phyloP scores from a whole-genome alignment of 30 jellyfish, hydroid and myxozoan genomes.

The Aurelia sp. region DNA sequence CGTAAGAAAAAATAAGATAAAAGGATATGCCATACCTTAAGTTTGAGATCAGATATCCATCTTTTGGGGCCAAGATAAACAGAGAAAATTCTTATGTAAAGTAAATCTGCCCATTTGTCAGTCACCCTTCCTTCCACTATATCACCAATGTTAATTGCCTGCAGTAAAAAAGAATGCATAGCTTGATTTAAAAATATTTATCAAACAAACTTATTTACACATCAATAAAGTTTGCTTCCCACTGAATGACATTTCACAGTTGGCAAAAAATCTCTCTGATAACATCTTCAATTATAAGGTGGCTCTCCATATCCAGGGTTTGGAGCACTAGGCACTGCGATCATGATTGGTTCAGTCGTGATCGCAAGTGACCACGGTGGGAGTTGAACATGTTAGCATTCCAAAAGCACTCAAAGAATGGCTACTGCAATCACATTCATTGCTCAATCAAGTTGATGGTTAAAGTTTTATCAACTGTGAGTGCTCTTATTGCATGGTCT shows the following conservation, averaged over 20 bases:
- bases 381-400: no score
- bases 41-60: slow-evolving; percentile 73
- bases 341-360: no score
- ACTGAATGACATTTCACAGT: not conserved
- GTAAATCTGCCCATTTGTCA: slow-evolving; percentile 67
- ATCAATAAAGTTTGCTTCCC: not conserved
- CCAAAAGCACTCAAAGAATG: no score
- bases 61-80: slow-evolving; percentile 63
- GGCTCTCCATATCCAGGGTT: no score
- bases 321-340: no score
- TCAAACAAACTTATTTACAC: not conserved
- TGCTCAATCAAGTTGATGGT: no score
- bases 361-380: no score
- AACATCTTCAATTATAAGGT: no score
- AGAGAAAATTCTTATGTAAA: slow-evolving; percentile 37
- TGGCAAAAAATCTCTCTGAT: no score
- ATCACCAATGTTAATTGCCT: slow-evolving; percentile 47
- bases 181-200: not conserved
- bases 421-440: no score
- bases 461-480: no score
- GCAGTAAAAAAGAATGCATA: not conserved
- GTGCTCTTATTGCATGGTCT: no score
- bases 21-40: slow-evolving; percentile 20
- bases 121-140: slow-evolving; percentile 50
- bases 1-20: not conserved